Evolutionary conservation across 2,797 vertebrate species (phyloP), one percentile per base, ranked within the genome.

Genomic region (Molothrus aeneus): DNA sequence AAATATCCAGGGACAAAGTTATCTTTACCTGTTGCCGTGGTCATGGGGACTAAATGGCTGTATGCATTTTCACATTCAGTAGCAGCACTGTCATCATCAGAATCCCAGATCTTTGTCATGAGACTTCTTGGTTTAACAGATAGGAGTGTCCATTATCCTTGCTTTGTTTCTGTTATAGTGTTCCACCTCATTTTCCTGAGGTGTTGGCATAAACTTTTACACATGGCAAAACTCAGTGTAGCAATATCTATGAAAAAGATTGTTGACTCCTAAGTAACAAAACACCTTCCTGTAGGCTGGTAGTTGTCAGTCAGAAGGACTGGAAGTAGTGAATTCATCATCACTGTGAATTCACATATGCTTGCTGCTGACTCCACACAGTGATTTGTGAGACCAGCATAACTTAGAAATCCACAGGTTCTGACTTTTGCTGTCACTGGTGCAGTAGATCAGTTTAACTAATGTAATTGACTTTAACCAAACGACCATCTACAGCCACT

Each of bases 121-220:
- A 87, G 21, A 31, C 17, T 78, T 89, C 20, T 45, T 54, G 13
- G 42, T 87, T 59, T 91, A 71, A 87, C 42, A 68, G 71, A 68
- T 78, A 34, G 29, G 57, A 25, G 9, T 92, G 40, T 78, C 93
- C 17, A 45, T 96, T 78, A 60, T 60, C 60, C 53, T 82, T 70
- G 42, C 43, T 68, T 82, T 78, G 38, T 68, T 91, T 71, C 88
- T 81, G 42, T 60, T 48, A 25, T 51, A 73, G 42, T 0, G 0
- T 73, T 26, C 43, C 59, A 71, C 53, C 48, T 91, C 69, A 38
- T 91, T 88, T 92, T 88, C 34, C 64, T 78, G 5, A 94, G 34
- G 81, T 89, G 84, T 75, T 84, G 95, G 82, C 50, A n/a, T 56
- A 71, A 93, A 72, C 54, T 80, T 87, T 89, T 85, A 73, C 90